Evolutionary conservation across 2,888 invertebrate genomes (phyloP).

Genomic region (Parasteatoda lunata): DNA sequence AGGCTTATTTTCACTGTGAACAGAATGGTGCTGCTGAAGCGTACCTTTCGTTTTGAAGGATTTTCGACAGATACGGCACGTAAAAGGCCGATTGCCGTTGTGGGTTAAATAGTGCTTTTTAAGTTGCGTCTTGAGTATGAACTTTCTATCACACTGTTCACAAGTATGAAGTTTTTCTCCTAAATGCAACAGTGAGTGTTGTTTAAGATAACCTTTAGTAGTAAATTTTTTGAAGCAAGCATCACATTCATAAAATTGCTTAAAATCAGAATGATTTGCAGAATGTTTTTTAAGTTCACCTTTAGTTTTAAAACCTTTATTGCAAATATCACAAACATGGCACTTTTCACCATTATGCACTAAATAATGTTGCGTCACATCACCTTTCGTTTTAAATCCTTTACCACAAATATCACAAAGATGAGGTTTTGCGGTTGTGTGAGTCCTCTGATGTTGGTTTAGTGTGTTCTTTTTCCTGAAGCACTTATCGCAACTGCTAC

Average conservation of each 20-base stretch:
- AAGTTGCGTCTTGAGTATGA: slow-evolving; percentile 40
- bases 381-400: slow-evolving; percentile 61
- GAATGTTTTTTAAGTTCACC: slow-evolving; percentile 46
- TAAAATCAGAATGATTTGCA: slow-evolving; percentile 17
- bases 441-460: slow-evolving; percentile 58
- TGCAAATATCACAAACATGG: slow-evolving; percentile 41
- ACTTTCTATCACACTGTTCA: slow-evolving; percentile 38
- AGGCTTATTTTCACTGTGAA: slow-evolving; percentile 26
- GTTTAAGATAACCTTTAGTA: slow-evolving; percentile 34
- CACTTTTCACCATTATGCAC: slow-evolving; percentile 54
- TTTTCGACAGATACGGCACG: slow-evolving; percentile 43
- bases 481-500: slow-evolving; percentile 41
- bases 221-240: slow-evolving; percentile 43
- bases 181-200: slow-evolving; percentile 33
- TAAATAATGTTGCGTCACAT: slow-evolving; percentile 53
- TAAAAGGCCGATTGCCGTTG: slow-evolving; percentile 26
- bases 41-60: slow-evolving; percentile 50
- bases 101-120: slow-evolving; percentile 48
- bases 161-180: slow-evolving; percentile 38
- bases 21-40: slow-evolving; percentile 36
- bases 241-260: slow-evolving; percentile 35
- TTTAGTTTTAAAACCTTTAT: slow-evolving; percentile 60
- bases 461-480: slow-evolving; percentile 57
- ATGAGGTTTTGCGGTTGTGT: slow-evolving; percentile 42
- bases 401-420: slow-evolving; percentile 50